Conservation (phyloP, 2,113 vertebrate species). For the Hydrolagus affinis region DNA sequence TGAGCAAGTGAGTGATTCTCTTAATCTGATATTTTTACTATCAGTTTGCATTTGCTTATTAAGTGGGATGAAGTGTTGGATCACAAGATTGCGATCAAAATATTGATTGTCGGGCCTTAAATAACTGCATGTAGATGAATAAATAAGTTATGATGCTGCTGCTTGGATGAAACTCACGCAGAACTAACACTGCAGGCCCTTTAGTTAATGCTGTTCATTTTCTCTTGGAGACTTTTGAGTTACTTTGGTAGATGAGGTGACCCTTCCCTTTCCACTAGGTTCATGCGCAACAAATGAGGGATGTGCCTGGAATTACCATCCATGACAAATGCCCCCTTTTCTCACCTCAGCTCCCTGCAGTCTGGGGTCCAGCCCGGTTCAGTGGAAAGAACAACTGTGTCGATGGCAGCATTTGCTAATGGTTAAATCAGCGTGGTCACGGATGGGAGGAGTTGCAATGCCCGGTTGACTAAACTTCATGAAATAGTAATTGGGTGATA, state of each 20-base stretch:
- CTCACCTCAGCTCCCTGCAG: neutral
- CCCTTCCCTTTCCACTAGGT: neutral
- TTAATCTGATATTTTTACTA: neutral
- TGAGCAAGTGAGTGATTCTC: neutral
- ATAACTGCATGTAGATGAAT: neutral
- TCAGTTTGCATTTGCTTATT: too few species aligned
- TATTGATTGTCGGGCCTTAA: neutral
- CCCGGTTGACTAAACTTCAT: constrained; percentile 47
- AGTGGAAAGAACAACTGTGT: neutral
- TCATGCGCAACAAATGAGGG: neutral
- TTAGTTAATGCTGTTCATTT: constrained; percentile 17
- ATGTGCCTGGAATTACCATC: neutral
- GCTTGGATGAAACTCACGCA: neutral
- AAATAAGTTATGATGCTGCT: neutral
- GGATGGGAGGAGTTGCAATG: constrained; percentile 46
- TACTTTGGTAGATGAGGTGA: neutral
- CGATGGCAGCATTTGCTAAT: constrained; percentile 7
- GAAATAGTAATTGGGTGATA: constrained; percentile 49
- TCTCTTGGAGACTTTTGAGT: neutral
- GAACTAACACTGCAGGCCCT: neutral
- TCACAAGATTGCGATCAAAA: neutral
- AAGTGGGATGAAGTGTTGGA: neutral
- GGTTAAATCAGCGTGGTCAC: constrained; percentile 39
- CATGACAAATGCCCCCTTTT: neutral
- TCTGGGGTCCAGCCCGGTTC: neutral